Conservation (phyloP, 2,888 invertebrate species). For the Podotricha telesiphe region DNA sequence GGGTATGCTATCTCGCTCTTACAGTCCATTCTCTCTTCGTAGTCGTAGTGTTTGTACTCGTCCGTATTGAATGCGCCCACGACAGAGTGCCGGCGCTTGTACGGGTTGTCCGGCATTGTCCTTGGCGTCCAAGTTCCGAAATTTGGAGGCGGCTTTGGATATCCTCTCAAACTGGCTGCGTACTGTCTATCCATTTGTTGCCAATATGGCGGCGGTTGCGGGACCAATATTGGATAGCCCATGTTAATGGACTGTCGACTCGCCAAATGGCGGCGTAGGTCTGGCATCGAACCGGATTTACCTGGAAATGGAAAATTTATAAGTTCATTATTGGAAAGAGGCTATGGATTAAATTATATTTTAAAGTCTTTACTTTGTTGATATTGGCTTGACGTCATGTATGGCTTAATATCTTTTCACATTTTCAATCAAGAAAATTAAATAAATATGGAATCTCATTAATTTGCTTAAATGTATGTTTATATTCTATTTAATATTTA, state of each 20-base stretch:
- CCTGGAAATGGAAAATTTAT: constrained; percentile 54
- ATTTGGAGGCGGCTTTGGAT: constrained; percentile 67
- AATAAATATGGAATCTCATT: too few species aligned
- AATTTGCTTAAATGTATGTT: too few species aligned
- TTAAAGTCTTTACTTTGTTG: too few species aligned
- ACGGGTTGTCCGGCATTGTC: constrained; percentile 76
- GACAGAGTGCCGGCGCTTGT: constrained; percentile 81
- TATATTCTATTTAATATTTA: too few species aligned
- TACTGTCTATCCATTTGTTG: constrained; percentile 75
- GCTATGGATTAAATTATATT: too few species aligned
- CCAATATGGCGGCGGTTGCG: constrained; percentile 76
- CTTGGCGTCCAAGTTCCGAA: constrained; percentile 79
- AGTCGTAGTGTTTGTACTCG: constrained; percentile 75
- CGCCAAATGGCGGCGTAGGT: constrained; percentile 73
- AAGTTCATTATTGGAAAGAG: not conserved
- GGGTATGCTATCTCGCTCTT: constrained; percentile 78
- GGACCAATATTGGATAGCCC: constrained; percentile 68
- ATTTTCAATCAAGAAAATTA: too few species aligned
- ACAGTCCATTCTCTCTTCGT: constrained; percentile 71
- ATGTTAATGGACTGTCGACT: constrained; percentile 69
- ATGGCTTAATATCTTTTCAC: too few species aligned
- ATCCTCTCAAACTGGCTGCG: constrained; percentile 72
- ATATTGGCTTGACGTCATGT: too few species aligned
- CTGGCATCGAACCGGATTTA: constrained; percentile 81
- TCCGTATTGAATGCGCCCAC: constrained; percentile 78